Evolutionary conservation across 2,888 invertebrate genomes (phyloP), one percentile per base, ranked within the genome.

Genomic region (Andrena dorsata): DNA sequence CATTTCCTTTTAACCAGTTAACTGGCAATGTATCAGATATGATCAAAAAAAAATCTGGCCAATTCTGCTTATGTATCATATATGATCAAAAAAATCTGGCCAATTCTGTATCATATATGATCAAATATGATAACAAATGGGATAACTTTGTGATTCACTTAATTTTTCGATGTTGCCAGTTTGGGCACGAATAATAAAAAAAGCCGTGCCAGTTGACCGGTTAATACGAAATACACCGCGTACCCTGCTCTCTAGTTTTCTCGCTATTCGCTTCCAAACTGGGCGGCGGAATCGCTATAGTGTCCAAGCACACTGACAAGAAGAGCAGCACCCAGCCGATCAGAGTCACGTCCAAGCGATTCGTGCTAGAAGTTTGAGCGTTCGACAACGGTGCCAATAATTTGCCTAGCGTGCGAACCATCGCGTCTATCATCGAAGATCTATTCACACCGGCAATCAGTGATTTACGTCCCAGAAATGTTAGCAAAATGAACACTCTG

Each of bases 401-500:
- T 88, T 95, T 95, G 51, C 95, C 95, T 49, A 96, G 93, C 0
- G 96, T 95, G 81, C 95, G 95, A 90, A 96, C 94, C 82, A 96
- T 95, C 1, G 96, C 95, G 93, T 95, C 95, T 87, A 97, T 94
- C n/a, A 96, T 95, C 88, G 95, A 95, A 88, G 95, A 95, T 88
- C 95, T 96, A 78, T 96, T 95, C 76, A 91, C 90, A 76, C 93
- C 91, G 41, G 93, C 90, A 61, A 93, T 91, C 68, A 94, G 81
- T 16, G 94, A 97, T 92, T 97, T 97, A 90, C 98, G 97, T 75
- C 97, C 97, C 94, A 98, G 95, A 94, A 97, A 98, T 84, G 98
- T 97, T 84, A 98, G 94, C 80, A 98, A 94, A 86, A 98, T 97
- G 91, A 98, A 97, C 81, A 98, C 97, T 91, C 98, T 97, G 93